A percentile compares a stretch with the other conserved stretches of the same genome.
These are phyloP conservation scores for Steinernema scapterisci DNA, from an alignment of 2,888 invertebrate species.

Conservation along the genomic window DNA sequence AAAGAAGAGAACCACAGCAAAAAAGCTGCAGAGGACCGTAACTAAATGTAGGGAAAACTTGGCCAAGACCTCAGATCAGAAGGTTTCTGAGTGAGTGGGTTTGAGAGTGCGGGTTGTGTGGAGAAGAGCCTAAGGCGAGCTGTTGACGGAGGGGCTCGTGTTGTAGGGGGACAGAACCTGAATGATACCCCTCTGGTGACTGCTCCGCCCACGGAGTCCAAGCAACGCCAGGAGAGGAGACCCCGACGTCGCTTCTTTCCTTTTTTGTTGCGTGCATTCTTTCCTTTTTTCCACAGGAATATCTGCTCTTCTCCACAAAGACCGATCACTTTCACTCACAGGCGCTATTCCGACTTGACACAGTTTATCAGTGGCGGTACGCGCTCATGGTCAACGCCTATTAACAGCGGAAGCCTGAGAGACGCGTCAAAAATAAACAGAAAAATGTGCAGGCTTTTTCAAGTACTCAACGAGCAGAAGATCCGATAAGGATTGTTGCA, in stretches of 20 bases:
- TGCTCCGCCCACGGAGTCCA: constrained; percentile 2
- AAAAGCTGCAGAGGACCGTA: no score
- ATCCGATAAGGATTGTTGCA: no score
- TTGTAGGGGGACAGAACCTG: constrained; percentile 23
- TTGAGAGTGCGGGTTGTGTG: constrained; percentile 23
- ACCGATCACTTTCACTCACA: constrained; percentile 20
- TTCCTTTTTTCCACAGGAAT: constrained; percentile 6
- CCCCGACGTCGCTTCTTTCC: constrained; percentile 26
- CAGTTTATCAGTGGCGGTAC: no score
- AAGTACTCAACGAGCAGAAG: no score
- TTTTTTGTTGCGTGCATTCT: constrained; percentile 26
- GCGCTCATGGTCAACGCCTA: no score
- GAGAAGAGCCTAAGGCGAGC: constrained; percentile 26
- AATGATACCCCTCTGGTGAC: constrained; percentile 27
- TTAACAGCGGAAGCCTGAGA: no score
- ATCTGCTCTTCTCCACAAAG: not conserved
- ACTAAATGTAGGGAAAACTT: not conserved
- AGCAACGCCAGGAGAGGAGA: not conserved
- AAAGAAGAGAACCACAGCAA: no score
- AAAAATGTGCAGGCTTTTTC: no score
- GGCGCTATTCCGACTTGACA: not conserved
- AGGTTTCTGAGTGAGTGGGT: constrained; percentile 30
- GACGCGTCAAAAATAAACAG: no score
- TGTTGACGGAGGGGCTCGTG: constrained; percentile 32
- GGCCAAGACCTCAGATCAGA: not conserved